These are phyloP conservation scores for Spodoptera littoralis DNA, from an alignment of 2,888 invertebrate genomes.

Conservation along the genomic window DNA sequence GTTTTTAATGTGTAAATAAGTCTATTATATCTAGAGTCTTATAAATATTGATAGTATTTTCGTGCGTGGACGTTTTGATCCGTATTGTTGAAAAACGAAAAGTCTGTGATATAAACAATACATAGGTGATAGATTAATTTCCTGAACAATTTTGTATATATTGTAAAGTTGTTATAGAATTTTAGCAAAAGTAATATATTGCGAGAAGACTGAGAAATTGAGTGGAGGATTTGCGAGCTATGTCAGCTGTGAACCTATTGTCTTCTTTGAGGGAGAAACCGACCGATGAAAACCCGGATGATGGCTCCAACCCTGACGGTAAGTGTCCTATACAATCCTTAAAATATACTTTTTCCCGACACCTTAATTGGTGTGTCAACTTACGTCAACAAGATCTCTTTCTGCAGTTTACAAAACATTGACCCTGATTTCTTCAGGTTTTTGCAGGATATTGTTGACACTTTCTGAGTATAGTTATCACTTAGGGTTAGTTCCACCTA, in stretches of 20 bases:
- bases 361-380: constrained; percentile 29
- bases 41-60: constrained; percentile 88
- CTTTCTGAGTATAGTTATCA: constrained; percentile 12
- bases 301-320: constrained; percentile 83
- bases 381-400: constrained; percentile 22
- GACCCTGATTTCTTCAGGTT: constrained; percentile 52
- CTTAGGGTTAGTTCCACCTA: constrained; percentile 1
- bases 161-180: constrained; percentile 86
- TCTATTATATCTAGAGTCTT: constrained; percentile 86
- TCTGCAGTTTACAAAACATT: constrained; percentile 54
- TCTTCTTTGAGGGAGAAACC: constrained; percentile 87
- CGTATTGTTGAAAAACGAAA: constrained; percentile 90
- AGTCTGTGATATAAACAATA: constrained; percentile 90
- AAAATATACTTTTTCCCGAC: constrained; percentile 13
- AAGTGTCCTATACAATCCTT: constrained; percentile 48
- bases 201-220: constrained; percentile 87
- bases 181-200: constrained; percentile 86
- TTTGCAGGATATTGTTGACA: constrained; percentile 24
- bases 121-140: constrained; percentile 87
- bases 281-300: constrained; percentile 80
- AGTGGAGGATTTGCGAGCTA: constrained; percentile 82
- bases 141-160: constrained; percentile 87
- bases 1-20: constrained; percentile 88
- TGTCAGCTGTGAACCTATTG: constrained; percentile 88
- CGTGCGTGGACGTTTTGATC: constrained; percentile 89